phyloP scores from a whole-genome alignment of 2,113 vertebrate genomes.

The Bufo bufo region DNA sequence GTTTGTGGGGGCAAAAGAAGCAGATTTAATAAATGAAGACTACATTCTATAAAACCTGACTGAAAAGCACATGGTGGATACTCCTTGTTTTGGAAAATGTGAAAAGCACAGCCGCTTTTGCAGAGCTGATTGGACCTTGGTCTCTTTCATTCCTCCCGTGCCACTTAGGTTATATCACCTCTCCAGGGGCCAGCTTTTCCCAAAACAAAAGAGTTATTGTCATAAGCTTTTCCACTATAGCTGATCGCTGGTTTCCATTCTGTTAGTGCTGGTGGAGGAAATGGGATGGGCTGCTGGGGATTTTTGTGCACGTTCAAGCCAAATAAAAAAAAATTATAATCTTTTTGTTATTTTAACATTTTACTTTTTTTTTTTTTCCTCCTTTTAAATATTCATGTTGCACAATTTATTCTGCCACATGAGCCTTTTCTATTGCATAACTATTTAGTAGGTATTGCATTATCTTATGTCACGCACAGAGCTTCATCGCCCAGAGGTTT shows the following conservation, averaged over 20 bases:
- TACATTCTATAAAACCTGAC: neutral
- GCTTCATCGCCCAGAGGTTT: too few relatives aligned
- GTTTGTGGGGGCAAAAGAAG: neutral
- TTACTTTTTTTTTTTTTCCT: neutral
- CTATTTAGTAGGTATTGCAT: too few relatives aligned
- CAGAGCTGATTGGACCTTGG: neutral
- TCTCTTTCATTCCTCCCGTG: neutral
- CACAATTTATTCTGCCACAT: neutral
- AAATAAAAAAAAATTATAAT: too few relatives aligned
- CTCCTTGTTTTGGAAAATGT: constrained; percentile 26
- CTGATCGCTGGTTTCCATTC: constrained; percentile 26
- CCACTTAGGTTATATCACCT: constrained; percentile 16
- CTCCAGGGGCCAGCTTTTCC: constrained; percentile 9
- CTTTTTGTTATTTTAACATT: neutral
- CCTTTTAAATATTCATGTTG: neutral
- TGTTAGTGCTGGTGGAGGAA: constrained; percentile 21
- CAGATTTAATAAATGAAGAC: neutral
- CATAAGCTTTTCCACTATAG: constrained; percentile 44
- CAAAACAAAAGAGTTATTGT: constrained; percentile 44
- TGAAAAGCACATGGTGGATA: neutral
- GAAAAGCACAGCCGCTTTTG: too few relatives aligned
- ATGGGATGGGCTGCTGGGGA: constrained; percentile 41
- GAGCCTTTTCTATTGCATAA: neutral
- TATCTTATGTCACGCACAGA: too few relatives aligned
- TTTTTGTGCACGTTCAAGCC: neutral